Conservation (phyloP, 1,140 invertebrate genomes). For the Brachionus plicatilis region DNA sequence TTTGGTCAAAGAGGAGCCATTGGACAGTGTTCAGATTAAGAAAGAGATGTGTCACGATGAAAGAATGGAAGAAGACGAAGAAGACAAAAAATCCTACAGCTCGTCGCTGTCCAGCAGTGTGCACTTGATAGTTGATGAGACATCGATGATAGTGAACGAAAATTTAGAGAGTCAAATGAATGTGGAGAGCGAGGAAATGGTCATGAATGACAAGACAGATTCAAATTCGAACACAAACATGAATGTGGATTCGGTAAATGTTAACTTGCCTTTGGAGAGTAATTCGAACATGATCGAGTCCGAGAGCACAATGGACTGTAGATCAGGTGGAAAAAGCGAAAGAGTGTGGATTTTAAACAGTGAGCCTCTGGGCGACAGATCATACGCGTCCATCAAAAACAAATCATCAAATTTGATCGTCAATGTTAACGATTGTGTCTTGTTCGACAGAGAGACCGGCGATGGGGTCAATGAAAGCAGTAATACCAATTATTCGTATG, state of each 20-base stretch:
- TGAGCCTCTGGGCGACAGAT: background rate
- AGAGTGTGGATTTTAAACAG: background rate
- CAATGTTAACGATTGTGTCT: background rate
- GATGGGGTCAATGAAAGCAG: background rate
- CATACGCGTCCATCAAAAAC: background rate
- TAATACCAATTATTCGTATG: slow-evolving; percentile 24
- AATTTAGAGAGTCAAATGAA: slow-evolving; percentile 33
- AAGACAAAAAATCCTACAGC: slow-evolving; percentile 2
- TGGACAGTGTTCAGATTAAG: background rate
- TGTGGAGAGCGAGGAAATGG: slow-evolving; percentile 5
- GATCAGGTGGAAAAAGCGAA: background rate
- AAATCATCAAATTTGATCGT: background rate
- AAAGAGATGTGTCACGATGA: background rate
- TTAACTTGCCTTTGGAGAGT: background rate
- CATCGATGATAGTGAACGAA: slow-evolving; percentile 6
- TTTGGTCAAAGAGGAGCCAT: background rate
- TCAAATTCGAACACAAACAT: slow-evolving; percentile 1
- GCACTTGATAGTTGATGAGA: slow-evolving; percentile 11
- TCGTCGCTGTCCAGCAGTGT: background rate
- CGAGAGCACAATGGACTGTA: background rate
- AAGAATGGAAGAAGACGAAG: background rate
- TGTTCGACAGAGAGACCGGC: background rate
- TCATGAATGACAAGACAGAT: background rate
- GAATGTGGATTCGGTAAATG: background rate
- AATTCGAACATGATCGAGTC: slow-evolving; percentile 15